Evolutionary conservation across 1,140 invertebrate species (phyloP), one percentile per base, ranked within the genome.

Genomic region (Procambarus clarkii): DNA sequence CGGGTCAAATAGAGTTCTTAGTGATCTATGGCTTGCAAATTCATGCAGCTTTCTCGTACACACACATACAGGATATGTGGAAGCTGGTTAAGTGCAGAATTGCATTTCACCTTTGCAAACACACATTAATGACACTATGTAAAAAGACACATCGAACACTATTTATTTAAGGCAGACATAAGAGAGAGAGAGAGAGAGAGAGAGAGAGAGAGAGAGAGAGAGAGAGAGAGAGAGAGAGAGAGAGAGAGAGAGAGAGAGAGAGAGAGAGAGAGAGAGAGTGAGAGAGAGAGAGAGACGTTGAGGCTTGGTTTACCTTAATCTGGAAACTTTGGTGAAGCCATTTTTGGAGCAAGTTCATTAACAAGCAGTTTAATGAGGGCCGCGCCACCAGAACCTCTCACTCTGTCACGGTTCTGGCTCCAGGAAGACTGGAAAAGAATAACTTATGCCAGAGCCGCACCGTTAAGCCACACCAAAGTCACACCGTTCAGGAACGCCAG

Each of bases 271-370:
- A 74, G 69, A 74, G 69, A 74, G 69, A 74, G 69, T 34, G 69
- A 74, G 69, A 74, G 50, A 74, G 69, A 74, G 83, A 71, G 69
- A 46, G 34, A 46, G 50, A 60, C 0, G 21, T 13, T 34, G 46
- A 69, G 83, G 64, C 13, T 50, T 45, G 83, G 83, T 85, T 85
- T 85, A 85, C 83, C 83, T 85, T 85, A 85, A 85, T 85, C 83
- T 71, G 11, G 69, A 48, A 85, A 85, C 83, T 85, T 85, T 74
- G 83, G 83, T n/a, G 83, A 13, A 64, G 64, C 44, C 83, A 85
- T 85, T 85, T 85, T 85, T 85, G 45, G 64, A 48, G 44, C 83
- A 85, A 85, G 83, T 85, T 85, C 83, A 85, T 85, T 85, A 85
- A 85, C 83, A 85, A 85, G 83, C 64, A 85, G n/a, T 64, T 85